A percentile compares a stretch with the other conserved stretches of the same genome.
Evolutionary conservation across 2,113 vertebrate species (phyloP).

Genomic region (Larimichthys crocea): DNA sequence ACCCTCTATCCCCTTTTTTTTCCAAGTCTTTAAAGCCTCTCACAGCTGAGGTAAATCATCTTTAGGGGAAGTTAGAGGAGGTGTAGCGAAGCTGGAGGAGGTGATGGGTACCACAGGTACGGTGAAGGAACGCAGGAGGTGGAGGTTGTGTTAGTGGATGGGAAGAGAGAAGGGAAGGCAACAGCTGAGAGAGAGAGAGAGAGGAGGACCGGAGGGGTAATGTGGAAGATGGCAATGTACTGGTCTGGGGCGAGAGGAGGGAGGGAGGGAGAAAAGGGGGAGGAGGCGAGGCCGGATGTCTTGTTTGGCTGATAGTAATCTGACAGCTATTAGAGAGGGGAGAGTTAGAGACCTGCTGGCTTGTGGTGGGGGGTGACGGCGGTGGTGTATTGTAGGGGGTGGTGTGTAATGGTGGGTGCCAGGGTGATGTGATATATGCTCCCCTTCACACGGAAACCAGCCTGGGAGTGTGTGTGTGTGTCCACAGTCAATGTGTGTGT

Average conservation of each 20-base stretch:
- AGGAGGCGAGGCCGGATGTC: constrained; percentile 73
- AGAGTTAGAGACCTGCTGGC: constrained; percentile 75
- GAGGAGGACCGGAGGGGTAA: constrained; percentile 34
- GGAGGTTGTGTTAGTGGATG: constrained; percentile 30
- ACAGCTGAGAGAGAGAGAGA: neutral
- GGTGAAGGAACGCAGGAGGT: constrained; percentile 17
- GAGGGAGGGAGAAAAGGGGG: constrained; percentile 1
- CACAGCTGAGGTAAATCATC: constrained; percentile 23
- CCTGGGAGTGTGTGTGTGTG: constrained; percentile 35
- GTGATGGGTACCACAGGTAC: constrained; percentile 15
- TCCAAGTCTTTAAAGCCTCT: constrained; percentile 35
- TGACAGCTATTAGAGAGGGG: constrained; percentile 85
- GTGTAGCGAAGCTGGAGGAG: constrained; percentile 31
- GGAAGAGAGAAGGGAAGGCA: constrained; percentile 17
- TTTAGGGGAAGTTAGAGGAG: constrained; percentile 13
- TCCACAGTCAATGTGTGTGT: constrained; percentile 25
- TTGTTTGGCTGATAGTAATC: constrained; percentile 86
- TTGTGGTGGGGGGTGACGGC: constrained; percentile 60
- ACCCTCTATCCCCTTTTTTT: neutral
- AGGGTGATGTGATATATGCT: constrained; percentile 77
- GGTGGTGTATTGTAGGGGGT: constrained; percentile 29
- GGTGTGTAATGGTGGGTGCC: constrained; percentile 37
- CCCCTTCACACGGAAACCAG: constrained; percentile 66
- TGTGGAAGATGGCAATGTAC: constrained; percentile 48
- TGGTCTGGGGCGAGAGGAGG: constrained; percentile 1